Percentiles rank a stretch among this genome's conserved stretches.
These are phyloP conservation scores for Drosophila tropicalis DNA, from an alignment of 1,140 invertebrate species.

Conservation along the genomic window DNA sequence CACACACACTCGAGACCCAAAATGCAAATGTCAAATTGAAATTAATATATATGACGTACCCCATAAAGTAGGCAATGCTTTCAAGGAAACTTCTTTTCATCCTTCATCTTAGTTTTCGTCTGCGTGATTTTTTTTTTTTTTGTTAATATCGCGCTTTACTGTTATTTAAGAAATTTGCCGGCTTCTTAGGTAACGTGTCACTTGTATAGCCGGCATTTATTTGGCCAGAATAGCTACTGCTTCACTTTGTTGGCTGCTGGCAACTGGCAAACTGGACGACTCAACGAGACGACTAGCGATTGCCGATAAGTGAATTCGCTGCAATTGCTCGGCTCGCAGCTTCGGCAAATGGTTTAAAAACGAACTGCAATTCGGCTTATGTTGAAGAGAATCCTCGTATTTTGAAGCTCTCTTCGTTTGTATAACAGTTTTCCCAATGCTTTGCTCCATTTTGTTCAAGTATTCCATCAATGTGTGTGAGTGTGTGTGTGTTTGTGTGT, in stretches of 20 bases:
- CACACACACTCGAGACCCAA: background rate
- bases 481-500: slow-evolving; percentile 28
- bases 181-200: slow-evolving; percentile 28
- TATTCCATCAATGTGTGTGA: slow-evolving; percentile 19
- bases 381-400: slow-evolving; percentile 27
- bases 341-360: slow-evolving; percentile 29
- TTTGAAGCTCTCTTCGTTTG: slow-evolving; percentile 45
- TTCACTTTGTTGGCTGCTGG: slow-evolving; percentile 70
- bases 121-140: background rate
- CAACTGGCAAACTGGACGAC: slow-evolving; percentile 51
- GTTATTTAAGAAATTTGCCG: slow-evolving; percentile 33
- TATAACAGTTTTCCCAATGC: slow-evolving; percentile 65
- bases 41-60: slow-evolving; percentile 42
- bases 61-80: background rate
- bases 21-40: slow-evolving; percentile 26
- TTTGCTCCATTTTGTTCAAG: slow-evolving; percentile 42
- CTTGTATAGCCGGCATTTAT: slow-evolving; percentile 8
- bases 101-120: background rate
- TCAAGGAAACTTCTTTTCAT: background rate
- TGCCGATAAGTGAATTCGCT: slow-evolving; percentile 45
- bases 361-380: slow-evolving; percentile 21
- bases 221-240: slow-evolving; percentile 68
- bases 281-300: slow-evolving; percentile 17
- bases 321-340: slow-evolving; percentile 5
- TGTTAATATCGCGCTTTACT: slow-evolving; percentile 25